Percentiles rank a stretch among this genome's conserved stretches.
phyloP scores from a whole-genome alignment of 2,888 invertebrate genomes.

The Scotopteryx bipunctaria region DNA sequence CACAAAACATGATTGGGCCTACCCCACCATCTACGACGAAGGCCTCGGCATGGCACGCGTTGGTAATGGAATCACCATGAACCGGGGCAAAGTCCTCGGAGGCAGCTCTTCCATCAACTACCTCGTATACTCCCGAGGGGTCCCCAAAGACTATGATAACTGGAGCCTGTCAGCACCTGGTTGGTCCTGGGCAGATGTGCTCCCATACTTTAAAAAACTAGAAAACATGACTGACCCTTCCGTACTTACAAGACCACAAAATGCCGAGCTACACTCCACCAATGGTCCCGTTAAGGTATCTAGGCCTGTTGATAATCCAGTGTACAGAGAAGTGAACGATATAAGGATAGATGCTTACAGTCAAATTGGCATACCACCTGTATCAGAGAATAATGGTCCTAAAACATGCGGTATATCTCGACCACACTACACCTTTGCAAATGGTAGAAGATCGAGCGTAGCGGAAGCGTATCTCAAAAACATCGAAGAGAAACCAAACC shows the following conservation, averaged over 20 bases:
- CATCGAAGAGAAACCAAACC: conserved; percentile 53
- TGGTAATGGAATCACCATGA: conserved; percentile 37
- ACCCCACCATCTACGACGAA: conserved; percentile 42
- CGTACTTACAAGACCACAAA: conserved; percentile 43
- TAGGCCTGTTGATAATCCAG: conserved; percentile 43
- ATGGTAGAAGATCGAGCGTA: conserved; percentile 66
- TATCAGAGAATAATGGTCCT: conserved; percentile 54
- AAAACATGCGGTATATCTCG: conserved; percentile 46
- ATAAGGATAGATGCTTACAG: conserved; percentile 47
- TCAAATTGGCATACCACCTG: conserved; percentile 54
- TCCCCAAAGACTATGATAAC: conserved; percentile 53
- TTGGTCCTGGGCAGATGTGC: conserved; percentile 56
- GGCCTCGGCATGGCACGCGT: conserved; percentile 48
- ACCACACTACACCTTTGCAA: conserved; percentile 54
- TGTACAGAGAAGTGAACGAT: conserved; percentile 46
- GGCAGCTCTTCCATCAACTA: conserved; percentile 58
- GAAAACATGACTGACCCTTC: conserved; percentile 57
- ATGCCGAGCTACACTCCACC: conserved; percentile 51
- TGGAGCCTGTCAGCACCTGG: conserved; percentile 54
- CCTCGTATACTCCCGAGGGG: conserved; percentile 55
- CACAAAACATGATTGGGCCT: conserved; percentile 56
- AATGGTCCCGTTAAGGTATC: conserved; percentile 56
- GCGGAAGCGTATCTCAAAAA: conserved; percentile 64
- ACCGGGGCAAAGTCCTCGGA: conserved; percentile 58
- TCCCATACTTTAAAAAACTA: conserved; percentile 56